A percentile compares a stretch with the other conserved stretches of the same genome.
These are phyloP conservation scores for Coleophora flavipennella DNA, from an alignment of 2,888 invertebrate species.

Conservation along the genomic window DNA sequence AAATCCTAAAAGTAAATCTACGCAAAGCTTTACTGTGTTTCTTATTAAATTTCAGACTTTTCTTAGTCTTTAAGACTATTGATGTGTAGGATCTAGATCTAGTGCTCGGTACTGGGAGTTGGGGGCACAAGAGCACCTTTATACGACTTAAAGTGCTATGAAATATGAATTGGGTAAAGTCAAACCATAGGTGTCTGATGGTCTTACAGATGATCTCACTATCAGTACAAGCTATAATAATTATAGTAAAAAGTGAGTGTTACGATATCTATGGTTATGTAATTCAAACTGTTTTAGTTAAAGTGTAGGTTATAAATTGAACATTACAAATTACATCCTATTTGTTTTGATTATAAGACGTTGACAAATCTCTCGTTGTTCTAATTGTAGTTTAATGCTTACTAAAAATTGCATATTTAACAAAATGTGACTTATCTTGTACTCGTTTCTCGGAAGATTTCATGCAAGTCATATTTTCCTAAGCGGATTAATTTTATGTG, in stretches of 20 bases:
- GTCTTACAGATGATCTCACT: constrained; percentile 15
- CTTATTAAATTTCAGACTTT: constrained; percentile 23
- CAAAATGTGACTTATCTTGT: no score
- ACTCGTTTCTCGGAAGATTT: no score
- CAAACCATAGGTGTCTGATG: constrained; percentile 26
- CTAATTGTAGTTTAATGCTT: constrained; percentile 1
- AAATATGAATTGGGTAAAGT: constrained; percentile 20
- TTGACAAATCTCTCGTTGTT: constrained; percentile 37
- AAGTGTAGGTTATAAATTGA: constrained; percentile 30
- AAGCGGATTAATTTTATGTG: constrained; percentile 5
- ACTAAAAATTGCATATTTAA: no score
- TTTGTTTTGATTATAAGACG: constrained; percentile 25
- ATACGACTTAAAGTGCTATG: constrained; percentile 29
- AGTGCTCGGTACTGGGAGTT: constrained; percentile 38
- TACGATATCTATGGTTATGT: constrained; percentile 73
- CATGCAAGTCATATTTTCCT: not conserved
- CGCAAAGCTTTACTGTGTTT: constrained; percentile 54
- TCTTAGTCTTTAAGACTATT: constrained; percentile 18
- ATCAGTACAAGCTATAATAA: constrained; percentile 52
- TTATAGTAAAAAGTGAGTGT: constrained; percentile 42
- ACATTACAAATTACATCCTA: not conserved
- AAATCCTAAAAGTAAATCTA: constrained; percentile 49
- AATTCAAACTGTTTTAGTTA: constrained; percentile 38
- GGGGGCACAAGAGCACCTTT: constrained; percentile 34
- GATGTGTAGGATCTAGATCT: constrained; percentile 33